Base-by-base conservation (phyloP, 1,140 invertebrate species). In the Drosophila pseudoananassae region DNA sequence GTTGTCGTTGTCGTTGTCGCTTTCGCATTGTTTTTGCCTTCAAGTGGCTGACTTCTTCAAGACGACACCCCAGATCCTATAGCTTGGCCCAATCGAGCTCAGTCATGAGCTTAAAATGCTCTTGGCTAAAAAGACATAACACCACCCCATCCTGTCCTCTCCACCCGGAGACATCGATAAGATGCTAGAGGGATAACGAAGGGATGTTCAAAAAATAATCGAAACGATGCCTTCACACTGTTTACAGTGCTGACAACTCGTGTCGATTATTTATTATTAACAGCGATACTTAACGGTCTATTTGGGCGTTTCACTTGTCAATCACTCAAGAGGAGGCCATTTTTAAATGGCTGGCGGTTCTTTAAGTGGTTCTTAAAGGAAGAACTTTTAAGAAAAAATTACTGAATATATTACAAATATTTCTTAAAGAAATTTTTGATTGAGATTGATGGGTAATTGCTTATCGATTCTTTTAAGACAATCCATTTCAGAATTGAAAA, bases 11-110 rank as follows among this genome's bases (percentile, higher is more conserved):
- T 53, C 38, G 58, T 46, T 55, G 69, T 63, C 46, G 38, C 71
- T 47, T 59, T 73, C 46, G 49, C 72, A 75, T 76, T 75, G 71
- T 75, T 57, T 43, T 75, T 25, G 66, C 31, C 49, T 52, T 49
- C 27, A 36, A 72, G 40, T 58, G 65, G 49, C 10, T 31, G 54
- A 20, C 23, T 53, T 33, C 45, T 64, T 31, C 23, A n/a, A 60
- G 20, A 20, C 20, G 55, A 33, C 31, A 14, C 55, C 4, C 0
- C n/a, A 2, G 1, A 23, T 23, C 17, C 36, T 36, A 3, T 10
- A 36, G 33, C 33, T 36, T 15, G 36, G 46, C 20, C 46, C 52
- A 40, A 36, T 61, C 38, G 53, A 61, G n/a, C 52, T 29, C 50
- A 7, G 59, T 55, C 60, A 54, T 20, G 40, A 36, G 49, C 14